Base-by-base conservation (phyloP, 2,113 vertebrate genomes). In the Eleginops maclovinus region DNA sequence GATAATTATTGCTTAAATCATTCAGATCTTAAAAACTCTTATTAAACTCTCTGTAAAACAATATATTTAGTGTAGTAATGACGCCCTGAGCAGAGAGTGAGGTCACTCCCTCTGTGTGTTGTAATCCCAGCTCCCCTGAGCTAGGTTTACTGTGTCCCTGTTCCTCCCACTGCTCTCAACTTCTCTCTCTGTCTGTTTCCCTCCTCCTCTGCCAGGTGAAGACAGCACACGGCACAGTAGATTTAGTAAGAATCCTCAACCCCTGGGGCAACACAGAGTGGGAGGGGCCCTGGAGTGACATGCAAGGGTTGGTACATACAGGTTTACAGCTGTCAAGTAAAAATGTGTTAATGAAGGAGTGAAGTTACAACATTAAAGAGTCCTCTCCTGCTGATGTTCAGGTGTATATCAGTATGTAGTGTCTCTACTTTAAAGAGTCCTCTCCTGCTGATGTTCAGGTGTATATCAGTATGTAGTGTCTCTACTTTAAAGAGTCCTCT, bases 221-320 rank as follows among this genome's bases (percentile, higher is more conserved):
- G 60, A 94, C 89, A 0, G 0, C 19, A 0, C 2, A 40, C 0
- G 91, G 90, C 15, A 1, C 43, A 0, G 82, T 78, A 53, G 79
- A 92, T 28, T 59, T 96, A 83, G 87, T 95, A 9, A 91, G 95
- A 24, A 40, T 96, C 47, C 90, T 91, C 2, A 96, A 96, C 77
- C 95, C 95, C 7, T 96, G 95, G 95, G 95, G 95, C 8, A 83
- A 91, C 56, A 85, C 84, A 0, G 95, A 96, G 87, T 95, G 95
- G 95, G 31, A 72, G 31, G 95, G 95, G 6, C 83, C 92, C 1
- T 96, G 95, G 95, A 94, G 94, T 19, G 95, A 96, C 79, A 0
- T 61, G 6, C 74, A 78, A 9, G 66, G 88, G 91, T 93, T 2
- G 9, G 81, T 79, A 0, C 59, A 44, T 21, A 10, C 4, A 47